Conservation (phyloP, 2,113 vertebrate species). For the Nerophis ophidion region DNA sequence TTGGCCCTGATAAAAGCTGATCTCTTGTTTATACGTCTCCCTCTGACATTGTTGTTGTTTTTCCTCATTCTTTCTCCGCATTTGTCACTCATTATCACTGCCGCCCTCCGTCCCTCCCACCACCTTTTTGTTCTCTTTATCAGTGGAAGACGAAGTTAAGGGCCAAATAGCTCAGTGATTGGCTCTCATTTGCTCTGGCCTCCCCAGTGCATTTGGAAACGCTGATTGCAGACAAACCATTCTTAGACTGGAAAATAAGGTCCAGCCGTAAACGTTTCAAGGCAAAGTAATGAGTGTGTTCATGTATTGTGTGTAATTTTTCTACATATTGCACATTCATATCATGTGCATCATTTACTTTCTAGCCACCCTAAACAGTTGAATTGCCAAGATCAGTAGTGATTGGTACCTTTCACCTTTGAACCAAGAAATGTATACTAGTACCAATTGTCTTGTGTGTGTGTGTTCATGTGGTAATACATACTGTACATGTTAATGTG, state of each 20-base stretch:
- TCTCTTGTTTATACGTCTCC: conserved; percentile 17
- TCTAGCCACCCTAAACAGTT: no score
- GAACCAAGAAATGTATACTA: no score
- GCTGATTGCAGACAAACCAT: conserved; percentile 62
- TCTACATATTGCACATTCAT: background rate
- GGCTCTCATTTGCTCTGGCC: conserved; percentile 64
- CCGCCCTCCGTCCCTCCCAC: conserved; percentile 38
- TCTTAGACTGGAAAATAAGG: conserved; percentile 49
- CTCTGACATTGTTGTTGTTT: conserved; percentile 27
- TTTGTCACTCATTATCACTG: conserved; percentile 47
- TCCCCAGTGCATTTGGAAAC: conserved; percentile 61
- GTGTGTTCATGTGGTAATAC: no score
- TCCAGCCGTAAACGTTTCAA: conserved; percentile 42
- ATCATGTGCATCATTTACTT: no score
- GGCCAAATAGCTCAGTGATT: conserved; percentile 68
- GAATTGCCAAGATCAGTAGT: no score
- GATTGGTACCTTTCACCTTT: no score
- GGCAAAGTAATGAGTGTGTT: conserved; percentile 14
- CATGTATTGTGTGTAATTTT: conserved; percentile 20
- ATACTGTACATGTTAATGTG: no score
- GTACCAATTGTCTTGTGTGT: no score
- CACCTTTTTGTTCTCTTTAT: conserved; percentile 54
- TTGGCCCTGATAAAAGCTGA: no score
- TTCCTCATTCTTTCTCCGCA: conserved; percentile 14
- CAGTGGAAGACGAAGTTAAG: conserved; percentile 60